Conservation (phyloP, 2,113 vertebrate species). For the Erpornis zantholeuca region DNA sequence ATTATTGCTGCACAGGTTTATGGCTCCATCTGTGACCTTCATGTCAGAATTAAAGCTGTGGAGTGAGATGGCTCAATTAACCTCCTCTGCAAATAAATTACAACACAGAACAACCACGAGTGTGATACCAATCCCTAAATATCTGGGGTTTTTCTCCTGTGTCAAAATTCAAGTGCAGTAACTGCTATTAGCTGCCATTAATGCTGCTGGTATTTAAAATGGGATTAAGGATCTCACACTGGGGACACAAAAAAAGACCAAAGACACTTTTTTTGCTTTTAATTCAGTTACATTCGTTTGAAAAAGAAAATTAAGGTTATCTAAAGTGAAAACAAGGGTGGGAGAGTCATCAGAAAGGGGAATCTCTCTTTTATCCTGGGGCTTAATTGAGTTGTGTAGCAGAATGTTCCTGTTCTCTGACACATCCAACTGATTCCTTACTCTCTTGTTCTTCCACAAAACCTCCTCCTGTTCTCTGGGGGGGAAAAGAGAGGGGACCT, state of each 20-base stretch:
- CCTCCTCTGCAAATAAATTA: conserved; percentile 42
- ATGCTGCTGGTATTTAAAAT: background rate
- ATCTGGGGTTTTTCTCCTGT: background rate
- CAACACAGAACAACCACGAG: background rate
- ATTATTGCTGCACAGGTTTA: background rate
- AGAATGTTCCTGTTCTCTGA: background rate
- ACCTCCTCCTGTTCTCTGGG: background rate
- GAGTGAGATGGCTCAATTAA: conserved; percentile 33
- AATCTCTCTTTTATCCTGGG: background rate
- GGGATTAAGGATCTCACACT: conserved; percentile 32
- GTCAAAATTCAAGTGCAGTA: conserved; percentile 26
- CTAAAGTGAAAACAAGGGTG: background rate
- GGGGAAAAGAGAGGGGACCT: background rate
- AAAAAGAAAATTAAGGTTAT: background rate
- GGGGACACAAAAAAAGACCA: background rate
- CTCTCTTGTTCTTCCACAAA: background rate
- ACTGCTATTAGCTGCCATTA: conserved; percentile 29
- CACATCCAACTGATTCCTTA: background rate
- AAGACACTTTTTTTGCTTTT: background rate
- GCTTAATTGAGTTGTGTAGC: background rate
- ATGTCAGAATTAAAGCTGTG: background rate
- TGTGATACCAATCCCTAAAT: background rate
- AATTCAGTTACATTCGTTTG: background rate
- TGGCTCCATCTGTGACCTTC: conserved; percentile 14
- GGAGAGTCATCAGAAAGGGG: background rate